phyloP scores from a whole-genome alignment of 2,888 invertebrate species.

The Hypercompe scribonia region DNA sequence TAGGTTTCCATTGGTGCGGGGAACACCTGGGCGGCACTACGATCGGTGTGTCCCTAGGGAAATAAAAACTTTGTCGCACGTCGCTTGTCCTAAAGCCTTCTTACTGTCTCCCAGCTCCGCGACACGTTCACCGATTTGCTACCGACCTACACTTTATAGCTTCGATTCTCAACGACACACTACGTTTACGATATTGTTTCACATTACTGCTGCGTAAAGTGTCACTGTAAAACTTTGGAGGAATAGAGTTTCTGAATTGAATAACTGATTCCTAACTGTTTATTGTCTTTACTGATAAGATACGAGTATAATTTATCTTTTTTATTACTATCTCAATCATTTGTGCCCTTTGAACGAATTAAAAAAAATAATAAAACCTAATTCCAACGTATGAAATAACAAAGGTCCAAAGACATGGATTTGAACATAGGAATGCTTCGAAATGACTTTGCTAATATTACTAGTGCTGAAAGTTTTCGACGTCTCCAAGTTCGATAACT shows the following conservation, averaged over 20 bases:
- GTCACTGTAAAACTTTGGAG: constrained; percentile 57
- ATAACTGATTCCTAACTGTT: constrained; percentile 45
- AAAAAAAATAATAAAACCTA: constrained; percentile 13
- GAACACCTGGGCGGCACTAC: constrained; percentile 84
- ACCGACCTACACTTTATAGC: constrained; percentile 80
- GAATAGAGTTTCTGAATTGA: constrained; percentile 46
- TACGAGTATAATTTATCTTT: constrained; percentile 21
- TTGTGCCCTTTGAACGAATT: background rate
- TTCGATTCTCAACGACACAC: constrained; percentile 82
- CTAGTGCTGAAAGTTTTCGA: constrained; percentile 79
- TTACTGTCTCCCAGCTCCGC: constrained; percentile 74
- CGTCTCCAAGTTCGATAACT: constrained; percentile 79
- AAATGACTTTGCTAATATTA: constrained; percentile 77
- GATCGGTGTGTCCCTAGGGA: constrained; percentile 85
- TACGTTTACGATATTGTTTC: constrained; percentile 83
- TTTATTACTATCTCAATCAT: constrained; percentile 5
- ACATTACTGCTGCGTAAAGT: constrained; percentile 73
- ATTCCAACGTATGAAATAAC: constrained; percentile 39
- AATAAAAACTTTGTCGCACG: constrained; percentile 87
- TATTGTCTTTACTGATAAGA: constrained; percentile 34
- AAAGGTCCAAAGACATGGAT: constrained; percentile 50
- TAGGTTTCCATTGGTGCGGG: constrained; percentile 82
- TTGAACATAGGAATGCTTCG: constrained; percentile 69
- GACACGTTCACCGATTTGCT: constrained; percentile 82
- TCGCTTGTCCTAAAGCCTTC: constrained; percentile 85